Evolutionary conservation across 2,113 vertebrate genomes (phyloP), one percentile per base, ranked within the genome.

Genomic region (Bucco capensis): DNA sequence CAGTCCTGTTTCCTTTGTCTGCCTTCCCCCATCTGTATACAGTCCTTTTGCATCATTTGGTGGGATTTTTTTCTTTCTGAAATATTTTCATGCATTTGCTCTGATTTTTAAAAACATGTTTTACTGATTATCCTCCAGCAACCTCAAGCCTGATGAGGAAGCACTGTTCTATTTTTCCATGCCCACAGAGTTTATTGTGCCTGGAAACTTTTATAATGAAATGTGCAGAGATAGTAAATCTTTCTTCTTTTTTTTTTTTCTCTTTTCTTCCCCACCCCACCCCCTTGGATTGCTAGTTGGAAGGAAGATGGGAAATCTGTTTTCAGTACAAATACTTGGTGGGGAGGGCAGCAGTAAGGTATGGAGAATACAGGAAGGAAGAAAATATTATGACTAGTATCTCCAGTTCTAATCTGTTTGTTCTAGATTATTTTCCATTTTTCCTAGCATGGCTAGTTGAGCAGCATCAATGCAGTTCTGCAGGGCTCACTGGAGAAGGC

Each of bases 51-150:
- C 61, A 72, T 86, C 1, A 6, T 67, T 81, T 78, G 62, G 23
- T 84, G 50, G 50, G 61, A 53, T 67, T 83, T 88, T 87, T 89
- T 88, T 56, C 49, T 66, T 42, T 78, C 66, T 81, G 73, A 69
- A 88, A 51, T 51, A 40, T 44, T 90, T 88, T 77, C 23, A 30
- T 86, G 72, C 62, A 60, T 91, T 93, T 86, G 49, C 50, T 88
- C 70, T 81, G 51, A 56, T 87, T 92, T 91, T 83, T 81, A 37
- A 44, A 75, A 38, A 81, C 88, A 83, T 42, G 11, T 88, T 95
- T 95, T 94, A 90, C 73, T 93, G 72, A 93, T 96, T 90, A 84
- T 94, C 42, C 49, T 86, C 33, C 86, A 88, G 86, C 66, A 88
- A 58, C 83, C 79, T 88, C 90, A 73, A 61, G 80, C 46, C 80